These are phyloP conservation scores for Rhabdomys pumilio DNA, from an alignment of 2,797 vertebrate genomes.

Conservation along the genomic window DNA sequence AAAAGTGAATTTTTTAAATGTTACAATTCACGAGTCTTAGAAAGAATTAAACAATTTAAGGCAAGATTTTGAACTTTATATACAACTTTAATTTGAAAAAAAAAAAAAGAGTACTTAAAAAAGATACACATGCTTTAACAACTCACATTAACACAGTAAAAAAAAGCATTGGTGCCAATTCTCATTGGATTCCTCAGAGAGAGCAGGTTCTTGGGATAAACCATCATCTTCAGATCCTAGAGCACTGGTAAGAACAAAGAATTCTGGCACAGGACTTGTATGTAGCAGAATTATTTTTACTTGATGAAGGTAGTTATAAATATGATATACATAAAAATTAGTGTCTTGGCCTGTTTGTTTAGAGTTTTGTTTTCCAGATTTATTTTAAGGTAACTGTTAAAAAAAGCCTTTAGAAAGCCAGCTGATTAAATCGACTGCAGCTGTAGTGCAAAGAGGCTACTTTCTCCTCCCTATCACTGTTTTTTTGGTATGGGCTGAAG, in stretches of 20 bases:
- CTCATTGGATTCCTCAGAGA: conserved; percentile 78
- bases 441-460: conserved; percentile 86
- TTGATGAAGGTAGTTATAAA: conserved; percentile 84
- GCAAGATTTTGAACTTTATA: conserved; percentile 80
- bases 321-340: conserved; percentile 81
- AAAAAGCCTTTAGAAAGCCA: conserved; percentile 62
- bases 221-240: conserved; percentile 73
- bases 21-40: conserved; percentile 74
- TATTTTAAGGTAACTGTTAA: conserved; percentile 66
- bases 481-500: conserved; percentile 74
- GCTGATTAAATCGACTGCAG: conserved; percentile 60
- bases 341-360: conserved; percentile 72
- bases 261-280: conserved; percentile 65
- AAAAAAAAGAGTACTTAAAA: conserved; percentile 77
- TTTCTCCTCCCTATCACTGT: conserved; percentile 67
- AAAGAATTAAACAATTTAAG: conserved; percentile 86
- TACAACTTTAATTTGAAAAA: conserved; percentile 79
- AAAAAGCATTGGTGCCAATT: conserved; percentile 86
- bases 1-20: conserved; percentile 79
- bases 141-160: conserved; percentile 83
- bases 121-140: conserved; percentile 75
- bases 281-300: conserved; percentile 71
- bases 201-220: conserved; percentile 76
- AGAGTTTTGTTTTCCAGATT: conserved; percentile 73
- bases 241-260: conserved; percentile 65